A percentile compares a stretch with the other conserved stretches of the same genome.
Evolutionary conservation across 2,113 vertebrate genomes (phyloP).

Genomic region (Ageneiosus marmoratus): DNA sequence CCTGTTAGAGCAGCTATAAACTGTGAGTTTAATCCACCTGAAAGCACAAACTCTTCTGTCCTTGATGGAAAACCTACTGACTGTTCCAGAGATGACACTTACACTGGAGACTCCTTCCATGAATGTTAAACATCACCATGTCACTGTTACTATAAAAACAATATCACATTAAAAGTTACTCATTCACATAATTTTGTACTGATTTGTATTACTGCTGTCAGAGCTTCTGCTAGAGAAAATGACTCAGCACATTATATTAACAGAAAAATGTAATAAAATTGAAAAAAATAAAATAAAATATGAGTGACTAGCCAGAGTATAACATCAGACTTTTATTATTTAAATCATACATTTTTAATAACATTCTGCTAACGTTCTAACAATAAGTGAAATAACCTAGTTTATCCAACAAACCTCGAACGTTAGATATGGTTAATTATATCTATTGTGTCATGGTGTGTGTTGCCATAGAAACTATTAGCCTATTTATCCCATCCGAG

Average conservation of each 20-base stretch:
- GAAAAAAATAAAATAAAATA: no score
- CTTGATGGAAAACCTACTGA: background rate
- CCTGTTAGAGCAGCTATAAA: no score
- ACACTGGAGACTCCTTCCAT: background rate
- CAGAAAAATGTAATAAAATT: no score
- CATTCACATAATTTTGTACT: background rate
- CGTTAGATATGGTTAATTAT: background rate
- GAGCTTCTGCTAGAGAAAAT: background rate
- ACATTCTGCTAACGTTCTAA: no score
- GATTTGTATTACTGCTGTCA: background rate
- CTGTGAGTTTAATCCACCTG: background rate
- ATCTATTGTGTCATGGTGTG: background rate
- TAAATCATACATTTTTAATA: no score
- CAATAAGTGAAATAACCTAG: no score
- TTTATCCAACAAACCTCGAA: no score
- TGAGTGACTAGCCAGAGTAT: no score
- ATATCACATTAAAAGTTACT: background rate
- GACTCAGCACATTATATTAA: no score
- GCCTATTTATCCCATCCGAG: background rate
- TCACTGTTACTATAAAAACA: background rate
- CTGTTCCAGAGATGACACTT: background rate
- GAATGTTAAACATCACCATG: background rate
- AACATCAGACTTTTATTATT: background rate
- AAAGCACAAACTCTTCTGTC: background rate
- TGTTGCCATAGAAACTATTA: background rate